Evolutionary conservation across 2,113 vertebrate genomes (phyloP).

Genomic region (Plectropomus leopardus): DNA sequence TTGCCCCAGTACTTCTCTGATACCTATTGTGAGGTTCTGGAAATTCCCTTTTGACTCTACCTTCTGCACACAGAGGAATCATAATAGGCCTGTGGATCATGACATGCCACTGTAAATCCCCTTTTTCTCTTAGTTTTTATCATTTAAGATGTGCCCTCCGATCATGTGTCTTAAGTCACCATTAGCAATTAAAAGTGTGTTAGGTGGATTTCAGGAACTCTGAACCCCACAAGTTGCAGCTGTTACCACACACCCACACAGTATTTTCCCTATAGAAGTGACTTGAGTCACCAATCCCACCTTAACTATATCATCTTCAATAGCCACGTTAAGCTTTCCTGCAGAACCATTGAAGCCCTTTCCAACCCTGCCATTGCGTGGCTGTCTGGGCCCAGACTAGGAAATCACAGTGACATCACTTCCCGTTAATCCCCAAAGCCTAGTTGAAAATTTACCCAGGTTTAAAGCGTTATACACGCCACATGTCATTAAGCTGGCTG

Average conservation of each 20-base stretch:
- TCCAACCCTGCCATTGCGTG: conserved; percentile 41
- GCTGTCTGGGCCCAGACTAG: conserved; percentile 42
- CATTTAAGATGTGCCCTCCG: conserved; percentile 7
- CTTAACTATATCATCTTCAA: conserved; percentile 32
- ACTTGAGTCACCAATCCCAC: conserved; percentile 26
- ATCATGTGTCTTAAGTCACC: conserved; percentile 31
- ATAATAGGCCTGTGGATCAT: conserved; percentile 33
- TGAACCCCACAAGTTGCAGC: conserved; percentile 42
- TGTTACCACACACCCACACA: conserved; percentile 38
- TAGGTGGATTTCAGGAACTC: conserved; percentile 29
- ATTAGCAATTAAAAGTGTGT: conserved; percentile 42
- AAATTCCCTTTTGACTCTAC: conserved; percentile 15
- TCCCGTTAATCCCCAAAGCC: conserved; percentile 62
- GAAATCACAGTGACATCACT: conserved; percentile 74
- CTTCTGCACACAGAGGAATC: not conserved
- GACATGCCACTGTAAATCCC: conserved; percentile 10
- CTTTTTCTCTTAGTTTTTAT: conserved; percentile 2
- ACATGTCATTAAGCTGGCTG: conserved; percentile 65
- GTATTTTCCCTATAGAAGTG: conserved; percentile 12
- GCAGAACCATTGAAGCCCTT: conserved; percentile 22
- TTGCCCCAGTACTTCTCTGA: not conserved
- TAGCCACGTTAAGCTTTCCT: conserved; percentile 44
- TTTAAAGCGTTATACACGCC: conserved; percentile 57
- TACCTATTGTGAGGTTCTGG: conserved; percentile 8
- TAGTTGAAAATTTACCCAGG: conserved; percentile 65